These are phyloP conservation scores for Crematogaster levior DNA, from an alignment of 2,888 invertebrate genomes.

Conservation along the genomic window DNA sequence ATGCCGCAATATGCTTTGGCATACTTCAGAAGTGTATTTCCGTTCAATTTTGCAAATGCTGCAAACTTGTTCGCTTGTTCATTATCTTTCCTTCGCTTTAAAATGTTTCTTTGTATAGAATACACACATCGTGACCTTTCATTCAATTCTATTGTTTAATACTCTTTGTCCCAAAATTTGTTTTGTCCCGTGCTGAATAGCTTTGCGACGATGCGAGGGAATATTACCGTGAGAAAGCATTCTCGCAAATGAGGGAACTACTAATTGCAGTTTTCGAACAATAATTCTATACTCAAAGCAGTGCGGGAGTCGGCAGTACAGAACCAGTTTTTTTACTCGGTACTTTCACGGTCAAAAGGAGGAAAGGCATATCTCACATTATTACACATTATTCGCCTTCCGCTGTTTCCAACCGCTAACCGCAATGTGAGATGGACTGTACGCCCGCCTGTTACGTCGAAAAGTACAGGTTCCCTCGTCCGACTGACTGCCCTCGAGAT, in stretches of 20 bases:
- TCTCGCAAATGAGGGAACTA: conserved; percentile 50
- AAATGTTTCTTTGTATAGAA: conserved; percentile 24
- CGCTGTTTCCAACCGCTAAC: conserved; percentile 37
- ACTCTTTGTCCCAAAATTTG: conserved; percentile 50
- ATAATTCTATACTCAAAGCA: conserved; percentile 44
- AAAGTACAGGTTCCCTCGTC: conserved; percentile 58
- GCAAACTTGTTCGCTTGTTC: not conserved
- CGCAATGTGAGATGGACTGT: conserved; percentile 14
- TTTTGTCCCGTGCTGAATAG: conserved; percentile 44
- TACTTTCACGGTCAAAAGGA: conserved; percentile 31
- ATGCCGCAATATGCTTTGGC: not conserved
- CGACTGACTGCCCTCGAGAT: conserved; percentile 51
- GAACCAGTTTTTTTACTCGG: conserved; percentile 37
- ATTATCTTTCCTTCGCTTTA: conserved; percentile 16
- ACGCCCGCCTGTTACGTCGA: conserved; percentile 52
- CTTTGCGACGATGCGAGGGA: conserved; percentile 11
- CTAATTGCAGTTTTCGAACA: conserved; percentile 57
- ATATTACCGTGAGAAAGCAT: conserved; percentile 51
- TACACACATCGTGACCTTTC: conserved; percentile 36
- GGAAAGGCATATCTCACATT: conserved; percentile 34
- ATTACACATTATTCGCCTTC: conserved; percentile 46
- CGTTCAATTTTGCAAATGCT: not conserved
- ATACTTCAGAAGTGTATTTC: conserved; percentile 37
- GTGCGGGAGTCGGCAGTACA: conserved; percentile 6
- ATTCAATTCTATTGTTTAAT: conserved; percentile 33